Evolutionary conservation across 37 sponge, comb jelly and placozoan species (phyloP).

Genomic region (Theonella swinhoei): DNA sequence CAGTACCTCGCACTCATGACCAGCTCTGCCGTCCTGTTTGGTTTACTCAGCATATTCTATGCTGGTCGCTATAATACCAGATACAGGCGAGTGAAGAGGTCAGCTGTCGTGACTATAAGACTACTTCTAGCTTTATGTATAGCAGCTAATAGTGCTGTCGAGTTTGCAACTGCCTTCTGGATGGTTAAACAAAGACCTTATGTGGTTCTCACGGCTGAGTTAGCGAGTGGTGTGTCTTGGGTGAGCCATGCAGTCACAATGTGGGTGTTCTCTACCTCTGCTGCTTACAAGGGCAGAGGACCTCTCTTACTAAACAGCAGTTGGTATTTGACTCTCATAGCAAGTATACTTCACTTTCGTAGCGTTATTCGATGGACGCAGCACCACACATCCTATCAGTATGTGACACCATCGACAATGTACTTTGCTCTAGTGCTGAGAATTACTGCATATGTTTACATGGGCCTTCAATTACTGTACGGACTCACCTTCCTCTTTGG

Average conservation of each 20-base stretch:
- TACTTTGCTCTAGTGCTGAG: conserved; percentile 43
- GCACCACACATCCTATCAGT: neutral
- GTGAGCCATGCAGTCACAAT: conserved; percentile 14
- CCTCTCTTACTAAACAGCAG: conserved; percentile 50
- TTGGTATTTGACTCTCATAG: conserved; percentile 58
- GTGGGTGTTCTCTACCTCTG: conserved; percentile 38
- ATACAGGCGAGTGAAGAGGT: conserved; percentile 26
- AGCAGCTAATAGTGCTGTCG: conserved; percentile 4
- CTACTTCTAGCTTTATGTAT: conserved; percentile 18
- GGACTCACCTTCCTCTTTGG: conserved; percentile 41
- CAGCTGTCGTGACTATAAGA: conserved; percentile 27
- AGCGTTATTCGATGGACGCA: conserved; percentile 13
- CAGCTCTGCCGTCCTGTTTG: conserved; percentile 24
- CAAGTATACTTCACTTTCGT: conserved; percentile 38
- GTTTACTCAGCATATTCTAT: conserved; percentile 50
- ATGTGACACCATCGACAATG: neutral
- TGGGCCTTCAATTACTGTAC: conserved; percentile 61
- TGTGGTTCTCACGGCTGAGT: conserved; percentile 38
- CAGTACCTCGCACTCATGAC: conserved; percentile 41
- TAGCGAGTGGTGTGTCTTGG: conserved; percentile 38
- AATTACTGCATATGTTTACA: conserved; percentile 29
- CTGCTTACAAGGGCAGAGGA: conserved; percentile 53
- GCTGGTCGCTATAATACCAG: conserved; percentile 26
- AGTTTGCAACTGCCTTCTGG: conserved; percentile 42
- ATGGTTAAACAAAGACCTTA: conserved; percentile 14